Conservation (phyloP, 2,113 vertebrate genomes). For the Phylloscopus trochiloides region DNA sequence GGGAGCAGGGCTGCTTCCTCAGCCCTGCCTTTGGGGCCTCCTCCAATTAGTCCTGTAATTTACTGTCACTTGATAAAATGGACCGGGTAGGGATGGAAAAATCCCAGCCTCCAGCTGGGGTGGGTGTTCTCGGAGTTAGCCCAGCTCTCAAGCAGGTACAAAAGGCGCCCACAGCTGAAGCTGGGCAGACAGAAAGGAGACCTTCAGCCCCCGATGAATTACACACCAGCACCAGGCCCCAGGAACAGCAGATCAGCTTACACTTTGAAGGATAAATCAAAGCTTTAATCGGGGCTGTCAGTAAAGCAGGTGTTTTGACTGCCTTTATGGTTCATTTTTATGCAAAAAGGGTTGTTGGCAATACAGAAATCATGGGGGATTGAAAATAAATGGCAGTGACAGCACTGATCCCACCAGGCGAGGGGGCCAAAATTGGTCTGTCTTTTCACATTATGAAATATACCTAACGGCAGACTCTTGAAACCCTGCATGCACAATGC, state of each 20-base stretch:
- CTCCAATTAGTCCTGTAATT: slow-evolving; percentile 47
- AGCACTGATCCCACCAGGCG: slow-evolving; percentile 74
- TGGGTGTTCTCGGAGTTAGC: slow-evolving; percentile 1
- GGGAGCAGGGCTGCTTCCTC: not conserved
- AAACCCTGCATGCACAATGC: slow-evolving; percentile 53
- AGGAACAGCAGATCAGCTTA: slow-evolving; percentile 47
- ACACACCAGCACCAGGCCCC: slow-evolving; percentile 52
- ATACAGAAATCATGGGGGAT: slow-evolving; percentile 77
- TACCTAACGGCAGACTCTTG: slow-evolving; percentile 64
- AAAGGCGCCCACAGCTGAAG: slow-evolving; percentile 65
- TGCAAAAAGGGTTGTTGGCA: slow-evolving; percentile 71
- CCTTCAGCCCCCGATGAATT: slow-evolving; percentile 73
- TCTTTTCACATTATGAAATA: slow-evolving; percentile 81
- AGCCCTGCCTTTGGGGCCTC: not conserved
- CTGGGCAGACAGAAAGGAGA: slow-evolving; percentile 46
- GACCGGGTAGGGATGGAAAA: not conserved
- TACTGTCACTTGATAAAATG: slow-evolving; percentile 12
- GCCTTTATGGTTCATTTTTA: slow-evolving; percentile 79
- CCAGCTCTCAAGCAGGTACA: slow-evolving; percentile 53
- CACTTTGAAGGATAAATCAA: slow-evolving; percentile 73
- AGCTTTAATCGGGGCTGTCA: slow-evolving; percentile 79
- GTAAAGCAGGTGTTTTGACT: slow-evolving; percentile 81
- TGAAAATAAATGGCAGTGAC: slow-evolving; percentile 78
- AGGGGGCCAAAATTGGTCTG: slow-evolving; percentile 73
- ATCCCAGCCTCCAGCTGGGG: slow-evolving; percentile 45